These are phyloP conservation scores for Drosophila paracracens DNA, from an alignment of 2,888 invertebrate species.

Conservation along the genomic window DNA sequence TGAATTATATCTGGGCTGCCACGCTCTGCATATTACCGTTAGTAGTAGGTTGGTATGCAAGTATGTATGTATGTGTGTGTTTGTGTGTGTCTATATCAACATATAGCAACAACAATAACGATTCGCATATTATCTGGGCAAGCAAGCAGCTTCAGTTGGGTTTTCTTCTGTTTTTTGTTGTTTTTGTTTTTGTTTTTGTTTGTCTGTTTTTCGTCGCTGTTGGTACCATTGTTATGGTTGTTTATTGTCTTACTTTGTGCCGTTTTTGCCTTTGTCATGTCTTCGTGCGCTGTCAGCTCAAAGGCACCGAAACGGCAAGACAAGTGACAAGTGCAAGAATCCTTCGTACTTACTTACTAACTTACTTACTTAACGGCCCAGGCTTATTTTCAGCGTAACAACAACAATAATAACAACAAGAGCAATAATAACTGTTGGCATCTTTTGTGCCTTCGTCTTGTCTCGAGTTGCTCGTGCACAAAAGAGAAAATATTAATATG, in stretches of 20 bases:
- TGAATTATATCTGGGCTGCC: conserved; percentile 16
- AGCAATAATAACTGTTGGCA: conserved; percentile 51
- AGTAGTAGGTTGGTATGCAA: background rate
- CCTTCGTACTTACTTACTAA: conserved; percentile 58
- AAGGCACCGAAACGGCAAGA: conserved; percentile 35
- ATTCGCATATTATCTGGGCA: conserved; percentile 48
- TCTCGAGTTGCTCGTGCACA: conserved; percentile 5
- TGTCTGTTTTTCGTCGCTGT: conserved; percentile 7
- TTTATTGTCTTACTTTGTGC: conserved; percentile 62
- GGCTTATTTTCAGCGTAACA: conserved; percentile 52
- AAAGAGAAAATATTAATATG: conserved; percentile 3
- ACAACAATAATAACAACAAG: conserved; percentile 29
- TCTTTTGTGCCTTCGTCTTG: conserved; percentile 35
- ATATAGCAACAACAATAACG: conserved; percentile 32
- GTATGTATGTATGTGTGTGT: conserved; percentile 10
- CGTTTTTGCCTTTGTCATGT: conserved; percentile 53
- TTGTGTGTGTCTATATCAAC: conserved; percentile 11
- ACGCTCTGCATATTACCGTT: background rate
- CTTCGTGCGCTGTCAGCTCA: conserved; percentile 46
- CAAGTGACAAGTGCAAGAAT: conserved; percentile 66
- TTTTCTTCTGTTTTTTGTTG: background rate
- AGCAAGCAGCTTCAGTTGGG: conserved; percentile 28
- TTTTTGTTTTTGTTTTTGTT: conserved; percentile 2
- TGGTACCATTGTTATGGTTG: conserved; percentile 55
- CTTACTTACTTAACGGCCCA: conserved; percentile 42